Evolutionary conservation across 2,113 vertebrate species (phyloP).

Genomic region (Siniperca chuatsi): DNA sequence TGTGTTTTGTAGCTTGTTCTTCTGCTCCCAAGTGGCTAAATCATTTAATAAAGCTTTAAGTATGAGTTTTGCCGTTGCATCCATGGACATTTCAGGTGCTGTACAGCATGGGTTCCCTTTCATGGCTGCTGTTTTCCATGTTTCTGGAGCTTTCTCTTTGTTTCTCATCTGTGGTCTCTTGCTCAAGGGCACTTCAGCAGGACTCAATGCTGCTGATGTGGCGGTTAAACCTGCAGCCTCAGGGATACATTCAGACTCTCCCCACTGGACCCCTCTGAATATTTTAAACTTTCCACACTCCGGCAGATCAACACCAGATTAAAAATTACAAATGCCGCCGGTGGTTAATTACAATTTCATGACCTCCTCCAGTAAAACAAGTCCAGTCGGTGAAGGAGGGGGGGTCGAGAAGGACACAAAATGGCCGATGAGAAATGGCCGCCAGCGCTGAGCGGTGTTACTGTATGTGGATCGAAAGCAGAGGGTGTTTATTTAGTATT

Average conservation of each 20-base stretch:
- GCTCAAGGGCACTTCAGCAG: slow-evolving; percentile 18
- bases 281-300: slow-evolving; percentile 50
- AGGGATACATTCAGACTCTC: neutral
- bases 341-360: slow-evolving; percentile 75
- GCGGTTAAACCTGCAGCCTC: slow-evolving; percentile 12
- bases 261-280: slow-evolving; percentile 37
- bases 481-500: slow-evolving; percentile 80
- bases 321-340: slow-evolving; percentile 60
- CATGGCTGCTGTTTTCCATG: neutral
- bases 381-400: slow-evolving; percentile 7
- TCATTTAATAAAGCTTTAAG: neutral
- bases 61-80: too few species aligned
- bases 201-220: neutral
- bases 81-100: neutral
- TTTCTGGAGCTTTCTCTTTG: neutral
- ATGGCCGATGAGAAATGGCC: slow-evolving; percentile 52
- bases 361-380: slow-evolving; percentile 53
- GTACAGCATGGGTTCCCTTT: neutral
- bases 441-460: slow-evolving; percentile 32
- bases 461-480: slow-evolving; percentile 59
- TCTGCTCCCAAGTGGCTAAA: too few species aligned
- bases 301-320: slow-evolving; percentile 32
- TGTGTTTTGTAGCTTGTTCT: too few species aligned
- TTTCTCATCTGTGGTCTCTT: neutral
- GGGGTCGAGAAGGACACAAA: slow-evolving; percentile 44